Conservation (phyloP, 64 coral and sea anemone genomes). For the Stichodactyla mertensii region DNA sequence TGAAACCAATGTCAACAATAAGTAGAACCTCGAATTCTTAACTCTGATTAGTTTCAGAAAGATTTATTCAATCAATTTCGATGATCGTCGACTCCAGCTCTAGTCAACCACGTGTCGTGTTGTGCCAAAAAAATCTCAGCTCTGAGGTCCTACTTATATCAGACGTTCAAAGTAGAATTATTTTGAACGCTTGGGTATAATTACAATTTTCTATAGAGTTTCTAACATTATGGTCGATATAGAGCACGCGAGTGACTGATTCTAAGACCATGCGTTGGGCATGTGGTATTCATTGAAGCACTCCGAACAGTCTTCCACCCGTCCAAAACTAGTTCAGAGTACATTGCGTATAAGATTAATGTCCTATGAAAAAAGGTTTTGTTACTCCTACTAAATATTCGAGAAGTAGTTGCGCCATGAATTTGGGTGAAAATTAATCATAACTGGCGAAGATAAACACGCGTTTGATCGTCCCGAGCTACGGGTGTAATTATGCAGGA, state of each 20-base stretch:
- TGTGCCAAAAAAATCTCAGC: neutral
- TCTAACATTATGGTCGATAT: neutral
- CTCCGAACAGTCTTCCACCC: neutral
- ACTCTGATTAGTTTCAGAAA: neutral
- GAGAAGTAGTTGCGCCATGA: neutral
- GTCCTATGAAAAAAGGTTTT: neutral
- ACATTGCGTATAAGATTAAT: neutral
- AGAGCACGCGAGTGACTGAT: neutral
- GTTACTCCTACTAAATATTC: neutral
- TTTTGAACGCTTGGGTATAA: neutral
- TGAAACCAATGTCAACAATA: neutral
- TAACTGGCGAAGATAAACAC: conserved; percentile 6
- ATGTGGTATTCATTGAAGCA: neutral
- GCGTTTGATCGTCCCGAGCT: neutral
- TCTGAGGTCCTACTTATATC: neutral
- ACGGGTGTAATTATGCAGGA: conserved; percentile 9
- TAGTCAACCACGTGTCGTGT: neutral
- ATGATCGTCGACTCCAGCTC: neutral
- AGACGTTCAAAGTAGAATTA: neutral
- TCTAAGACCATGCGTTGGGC: conserved; percentile 3
- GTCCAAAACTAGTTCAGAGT: neutral
- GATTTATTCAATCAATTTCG: conserved; percentile 2
- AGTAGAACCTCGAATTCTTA: neutral
- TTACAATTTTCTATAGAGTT: neutral
- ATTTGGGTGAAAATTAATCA: conserved; percentile 6